Evolutionary conservation across 2,113 vertebrate species (phyloP).

Genomic region (Channa maculata): DNA sequence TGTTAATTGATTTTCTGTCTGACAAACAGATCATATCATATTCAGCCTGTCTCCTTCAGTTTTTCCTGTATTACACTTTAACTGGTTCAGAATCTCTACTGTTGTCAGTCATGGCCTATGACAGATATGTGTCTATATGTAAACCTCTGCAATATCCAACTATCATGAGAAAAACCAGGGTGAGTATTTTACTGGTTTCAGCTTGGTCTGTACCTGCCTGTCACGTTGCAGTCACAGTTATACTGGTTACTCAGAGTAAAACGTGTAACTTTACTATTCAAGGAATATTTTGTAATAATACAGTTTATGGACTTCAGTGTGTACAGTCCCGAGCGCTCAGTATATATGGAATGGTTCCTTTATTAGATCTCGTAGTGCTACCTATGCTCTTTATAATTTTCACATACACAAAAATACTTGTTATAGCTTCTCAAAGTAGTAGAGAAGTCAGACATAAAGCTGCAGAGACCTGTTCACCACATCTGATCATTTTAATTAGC

Average conservation of each 20-base stretch:
- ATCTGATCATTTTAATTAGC: slow-evolving; percentile 16
- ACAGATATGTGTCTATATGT: slow-evolving; percentile 45
- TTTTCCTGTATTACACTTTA: not conserved
- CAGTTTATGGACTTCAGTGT: not conserved
- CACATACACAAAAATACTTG: too few species aligned
- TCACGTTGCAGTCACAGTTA: not conserved
- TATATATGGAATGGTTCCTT: not conserved
- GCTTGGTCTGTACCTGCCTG: not conserved
- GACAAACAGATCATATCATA: not conserved
- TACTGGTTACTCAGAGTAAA: too few species aligned
- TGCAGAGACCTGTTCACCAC: slow-evolving; percentile 15
- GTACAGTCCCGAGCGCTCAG: not conserved
- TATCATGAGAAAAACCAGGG: slow-evolving; percentile 19
- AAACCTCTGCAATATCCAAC: slow-evolving; percentile 32
- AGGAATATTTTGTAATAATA: not conserved
- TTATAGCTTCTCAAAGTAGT: not conserved
- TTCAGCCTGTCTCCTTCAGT: not conserved
- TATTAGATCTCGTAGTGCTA: not conserved
- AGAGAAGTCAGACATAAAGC: not conserved
- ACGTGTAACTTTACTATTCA: too few species aligned
- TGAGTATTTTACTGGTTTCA: too few species aligned
- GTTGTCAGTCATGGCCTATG: slow-evolving; percentile 33
- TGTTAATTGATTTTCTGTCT: too few species aligned
- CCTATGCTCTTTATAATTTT: not conserved
- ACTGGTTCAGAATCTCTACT: slow-evolving; percentile 15